Evolutionary conservation across 2,797 vertebrate species (phyloP), one percentile per base, ranked within the genome.

Genomic region (Gila robusta): DNA sequence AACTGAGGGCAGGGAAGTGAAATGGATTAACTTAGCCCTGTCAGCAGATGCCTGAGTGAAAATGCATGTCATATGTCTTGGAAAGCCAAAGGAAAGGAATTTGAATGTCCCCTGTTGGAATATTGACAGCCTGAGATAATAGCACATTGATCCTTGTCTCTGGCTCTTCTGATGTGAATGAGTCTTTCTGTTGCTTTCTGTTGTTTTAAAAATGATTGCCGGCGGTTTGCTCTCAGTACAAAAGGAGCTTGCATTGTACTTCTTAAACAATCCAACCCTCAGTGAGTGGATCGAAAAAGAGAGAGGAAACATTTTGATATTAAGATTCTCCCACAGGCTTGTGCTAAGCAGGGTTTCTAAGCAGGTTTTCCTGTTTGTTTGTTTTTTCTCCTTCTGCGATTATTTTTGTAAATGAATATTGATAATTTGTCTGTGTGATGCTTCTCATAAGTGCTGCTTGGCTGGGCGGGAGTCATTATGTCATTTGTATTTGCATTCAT

Each of bases 401-500:
- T 76, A 84, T 87, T 86, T 82, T 87, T 4, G 71, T 86, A 83
- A 89, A 87, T 88, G 79, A 90, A 87, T 91, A 89, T 91, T 89
- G 86, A 89, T 89, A 28, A 87, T 89, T 89, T 89, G 87, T 90
- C 86, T 83, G 76, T 56, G 79, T 87, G 77, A 83, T 79, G 84
- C 82, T 81, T 80, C 87, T 91, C 83, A 67, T 87, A 88, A 91
- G 89, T 87, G 89, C 91, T 87, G 84, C 89, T 90, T 85, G 88
- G 87, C 76, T 90, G 80, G 89, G 84, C 82, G 82, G 79, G 76
- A 83, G 77, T 93, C 91, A 91, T 93, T 89, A 92, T 91, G 90
- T 91, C 89, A 81, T 82, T 77, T 85, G 79, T 85, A 88, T 89
- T 90, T 89, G 88, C 90, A 85, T 66, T 88, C 78, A 88, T 88